Conservation (phyloP, 1,140 invertebrate genomes). For the Hydropsyche tenuis region DNA sequence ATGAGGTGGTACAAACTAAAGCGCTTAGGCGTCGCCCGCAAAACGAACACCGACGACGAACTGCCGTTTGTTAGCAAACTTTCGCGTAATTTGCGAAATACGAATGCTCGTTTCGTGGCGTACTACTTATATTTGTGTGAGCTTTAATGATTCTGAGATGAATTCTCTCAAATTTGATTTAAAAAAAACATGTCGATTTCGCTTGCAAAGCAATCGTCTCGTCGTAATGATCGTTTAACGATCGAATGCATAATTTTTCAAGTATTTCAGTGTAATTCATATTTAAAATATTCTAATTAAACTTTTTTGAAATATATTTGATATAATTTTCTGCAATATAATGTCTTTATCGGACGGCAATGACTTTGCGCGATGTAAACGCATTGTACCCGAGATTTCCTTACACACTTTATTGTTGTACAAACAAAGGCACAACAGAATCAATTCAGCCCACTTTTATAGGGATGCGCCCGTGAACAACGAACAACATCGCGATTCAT, state of each 20-base stretch:
- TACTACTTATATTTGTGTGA: background rate
- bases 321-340: background rate
- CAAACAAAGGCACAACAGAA: too few relatives aligned
- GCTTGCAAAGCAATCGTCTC: too few relatives aligned
- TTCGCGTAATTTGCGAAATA: slow-evolving; percentile 7
- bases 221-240: background rate
- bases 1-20: background rate
- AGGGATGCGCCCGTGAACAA: too few relatives aligned
- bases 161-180: too few relatives aligned
- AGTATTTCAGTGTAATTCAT: background rate
- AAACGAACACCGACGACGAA: background rate
- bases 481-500: too few relatives aligned
- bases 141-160: too few relatives aligned
- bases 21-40: background rate
- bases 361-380: too few relatives aligned
- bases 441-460: too few relatives aligned
- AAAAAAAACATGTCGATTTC: too few relatives aligned
- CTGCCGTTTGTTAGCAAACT: background rate
- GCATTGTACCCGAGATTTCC: too few relatives aligned
- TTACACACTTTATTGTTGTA: too few relatives aligned
- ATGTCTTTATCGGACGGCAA: too few relatives aligned
- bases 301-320: background rate
- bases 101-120: background rate
- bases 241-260: background rate
- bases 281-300: background rate